Evolutionary conservation across 2,113 vertebrate species (phyloP).

Genomic region (Ophthalmolycus amberensis): DNA sequence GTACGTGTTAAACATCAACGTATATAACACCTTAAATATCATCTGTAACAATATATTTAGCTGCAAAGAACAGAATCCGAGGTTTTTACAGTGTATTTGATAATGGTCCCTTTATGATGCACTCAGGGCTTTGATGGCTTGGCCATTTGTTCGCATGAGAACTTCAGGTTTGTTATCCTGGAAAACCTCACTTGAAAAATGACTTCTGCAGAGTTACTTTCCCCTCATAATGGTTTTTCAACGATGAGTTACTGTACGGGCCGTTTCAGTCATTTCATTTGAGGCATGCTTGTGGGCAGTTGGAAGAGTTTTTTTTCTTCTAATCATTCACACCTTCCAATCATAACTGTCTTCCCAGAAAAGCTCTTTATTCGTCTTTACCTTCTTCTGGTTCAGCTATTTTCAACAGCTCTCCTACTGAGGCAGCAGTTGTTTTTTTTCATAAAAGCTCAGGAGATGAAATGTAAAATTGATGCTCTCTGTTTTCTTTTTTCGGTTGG

Average conservation of each 20-base stretch:
- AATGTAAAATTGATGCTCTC: slow-evolving; percentile 38
- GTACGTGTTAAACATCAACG: slow-evolving; percentile 20
- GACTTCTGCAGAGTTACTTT: slow-evolving; percentile 72
- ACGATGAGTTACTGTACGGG: slow-evolving; percentile 63
- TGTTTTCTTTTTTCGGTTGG: slow-evolving; percentile 59
- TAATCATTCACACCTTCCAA: slow-evolving; percentile 79
- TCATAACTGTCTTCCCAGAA: slow-evolving; percentile 71
- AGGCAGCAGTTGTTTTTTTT: slow-evolving; percentile 35
- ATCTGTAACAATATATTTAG: slow-evolving; percentile 12
- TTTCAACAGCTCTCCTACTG: slow-evolving; percentile 59
- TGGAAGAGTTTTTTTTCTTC: slow-evolving; percentile 65
- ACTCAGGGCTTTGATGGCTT: slow-evolving; percentile 59
- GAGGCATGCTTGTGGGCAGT: slow-evolving; percentile 60
- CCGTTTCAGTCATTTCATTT: slow-evolving; percentile 58
- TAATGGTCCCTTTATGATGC: slow-evolving; percentile 62
- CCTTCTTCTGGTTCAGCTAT: slow-evolving; percentile 50
- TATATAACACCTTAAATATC: slow-evolving; percentile 8
- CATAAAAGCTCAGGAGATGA: slow-evolving; percentile 33
- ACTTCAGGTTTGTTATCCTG: slow-evolving; percentile 72
- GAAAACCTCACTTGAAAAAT: slow-evolving; percentile 77
- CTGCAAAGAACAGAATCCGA: slow-evolving; percentile 25
- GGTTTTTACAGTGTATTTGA: slow-evolving; percentile 49
- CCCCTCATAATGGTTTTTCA: slow-evolving; percentile 71
- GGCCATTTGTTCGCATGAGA: slow-evolving; percentile 67
- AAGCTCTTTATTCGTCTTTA: slow-evolving; percentile 58